Conservation (phyloP, 1,140 invertebrate genomes). For the Eubasilissa regina region DNA sequence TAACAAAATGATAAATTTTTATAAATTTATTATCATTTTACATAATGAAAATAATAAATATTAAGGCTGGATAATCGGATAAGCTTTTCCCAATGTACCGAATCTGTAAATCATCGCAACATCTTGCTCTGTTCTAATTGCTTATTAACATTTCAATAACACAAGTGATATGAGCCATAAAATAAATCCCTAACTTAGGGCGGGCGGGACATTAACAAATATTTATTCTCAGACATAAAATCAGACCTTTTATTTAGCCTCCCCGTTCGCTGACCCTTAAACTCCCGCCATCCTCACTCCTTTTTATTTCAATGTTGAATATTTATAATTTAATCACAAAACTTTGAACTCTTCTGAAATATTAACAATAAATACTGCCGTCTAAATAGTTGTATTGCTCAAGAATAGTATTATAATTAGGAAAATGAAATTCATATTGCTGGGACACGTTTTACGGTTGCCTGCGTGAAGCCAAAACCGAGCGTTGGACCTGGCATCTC, state of each 20-base stretch:
- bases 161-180: slow-evolving; percentile 45
- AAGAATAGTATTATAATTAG: too few relatives aligned
- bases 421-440: too few relatives aligned
- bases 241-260: slow-evolving; percentile 52
- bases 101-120: slow-evolving; percentile 19
- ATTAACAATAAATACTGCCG: too few relatives aligned
- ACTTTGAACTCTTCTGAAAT: not conserved
- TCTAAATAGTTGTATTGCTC: too few relatives aligned
- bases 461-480: too few relatives aligned
- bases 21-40: too few relatives aligned
- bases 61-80: too few relatives aligned
- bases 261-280: slow-evolving; percentile 41
- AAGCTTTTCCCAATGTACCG: not conserved
- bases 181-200: slow-evolving; percentile 32
- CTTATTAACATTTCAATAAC: slow-evolving; percentile 45
- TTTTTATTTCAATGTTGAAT: slow-evolving; percentile 33
- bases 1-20: too few relatives aligned
- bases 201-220: slow-evolving; percentile 44
- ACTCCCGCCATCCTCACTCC: slow-evolving; percentile 28
- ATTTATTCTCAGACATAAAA: slow-evolving; percentile 52
- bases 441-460: too few relatives aligned
- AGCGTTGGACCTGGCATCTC: too few relatives aligned
- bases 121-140: slow-evolving; percentile 39
- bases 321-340: too few relatives aligned
- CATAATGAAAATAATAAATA: too few relatives aligned